Percentiles rank a stretch among this genome's conserved stretches.
These are phyloP conservation scores for Sarcophaga subvicina DNA, from an alignment of 2,888 invertebrate genomes.

Conservation along the genomic window DNA sequence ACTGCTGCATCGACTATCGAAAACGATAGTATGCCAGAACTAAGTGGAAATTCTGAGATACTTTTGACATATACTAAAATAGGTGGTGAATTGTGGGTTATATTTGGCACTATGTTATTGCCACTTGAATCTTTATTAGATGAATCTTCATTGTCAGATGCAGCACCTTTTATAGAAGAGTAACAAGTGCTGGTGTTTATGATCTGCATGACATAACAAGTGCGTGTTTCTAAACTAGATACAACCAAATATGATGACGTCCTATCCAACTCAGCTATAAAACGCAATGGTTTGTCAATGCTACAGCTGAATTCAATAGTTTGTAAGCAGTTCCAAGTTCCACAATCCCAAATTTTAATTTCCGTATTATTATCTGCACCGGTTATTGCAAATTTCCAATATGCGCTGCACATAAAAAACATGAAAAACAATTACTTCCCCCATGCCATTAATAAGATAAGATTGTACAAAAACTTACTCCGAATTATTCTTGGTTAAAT, in stretches of 20 bases:
- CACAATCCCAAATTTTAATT: constrained; percentile 96
- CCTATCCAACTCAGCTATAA: constrained; percentile 89
- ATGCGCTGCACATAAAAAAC: constrained; percentile 79
- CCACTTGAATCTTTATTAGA: constrained; percentile 61
- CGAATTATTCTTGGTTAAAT: constrained; percentile 90
- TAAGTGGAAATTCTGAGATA: constrained; percentile 93
- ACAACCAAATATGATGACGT: constrained; percentile 93
- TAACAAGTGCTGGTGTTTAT: constrained; percentile 83
- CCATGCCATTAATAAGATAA: not conserved
- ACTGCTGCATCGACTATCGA: constrained; percentile 91
- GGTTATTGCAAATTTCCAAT: constrained; percentile 98
- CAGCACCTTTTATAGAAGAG: constrained; percentile 46
- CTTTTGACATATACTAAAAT: constrained; percentile 86
- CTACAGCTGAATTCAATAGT: constrained; percentile 87
- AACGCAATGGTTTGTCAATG: constrained; percentile 72
- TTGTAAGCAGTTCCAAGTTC: constrained; percentile 97
- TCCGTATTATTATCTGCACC: constrained; percentile 95
- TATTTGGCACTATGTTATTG: constrained; percentile 42
- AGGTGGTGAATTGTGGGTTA: constrained; percentile 17
- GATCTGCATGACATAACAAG: constrained; percentile 91
- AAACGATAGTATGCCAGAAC: constrained; percentile 94
- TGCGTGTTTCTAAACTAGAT: constrained; percentile 92
- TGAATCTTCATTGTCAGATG: constrained; percentile 56
- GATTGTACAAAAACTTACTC: constrained; percentile 84
- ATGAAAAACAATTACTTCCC: constrained; percentile 74